phyloP scores from a whole-genome alignment of 1,140 invertebrate species.

The Heliconius congener region DNA sequence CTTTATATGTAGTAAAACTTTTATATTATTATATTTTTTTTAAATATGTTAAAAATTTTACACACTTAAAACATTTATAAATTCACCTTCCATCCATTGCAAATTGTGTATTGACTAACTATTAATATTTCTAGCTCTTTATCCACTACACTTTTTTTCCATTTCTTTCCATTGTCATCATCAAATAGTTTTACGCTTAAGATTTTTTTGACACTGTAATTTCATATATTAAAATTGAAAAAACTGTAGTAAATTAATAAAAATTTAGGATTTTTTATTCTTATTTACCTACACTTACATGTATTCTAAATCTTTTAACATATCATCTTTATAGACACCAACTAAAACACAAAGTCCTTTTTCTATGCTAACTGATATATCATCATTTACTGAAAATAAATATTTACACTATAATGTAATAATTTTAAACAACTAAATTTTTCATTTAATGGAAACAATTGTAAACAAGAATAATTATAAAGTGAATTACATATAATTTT shows the following conservation, averaged over 20 bases:
- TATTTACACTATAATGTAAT: not conserved
- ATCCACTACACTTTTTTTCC: slow-evolving; percentile 91
- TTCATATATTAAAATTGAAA: not conserved
- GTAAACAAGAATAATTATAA: not conserved
- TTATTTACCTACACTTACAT: slow-evolving; percentile 14
- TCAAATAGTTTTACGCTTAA: slow-evolving; percentile 25
- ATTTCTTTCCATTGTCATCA: slow-evolving; percentile 84
- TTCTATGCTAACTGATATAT: slow-evolving; percentile 21
- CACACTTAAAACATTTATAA: no score
- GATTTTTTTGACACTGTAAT: slow-evolving; percentile 32
- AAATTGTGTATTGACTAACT: slow-evolving; percentile 94
- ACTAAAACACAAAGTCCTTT: slow-evolving; percentile 15
- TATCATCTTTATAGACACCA: slow-evolving; percentile 24
- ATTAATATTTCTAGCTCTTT: slow-evolving; percentile 87
- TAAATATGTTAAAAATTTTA: no score
- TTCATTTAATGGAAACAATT: not conserved
- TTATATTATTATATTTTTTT: no score
- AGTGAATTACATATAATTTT: slow-evolving; percentile 22
- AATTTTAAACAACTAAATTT: not conserved
- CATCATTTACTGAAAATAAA: slow-evolving; percentile 24
- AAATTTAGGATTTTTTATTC: not conserved
- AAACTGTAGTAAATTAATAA: not conserved
- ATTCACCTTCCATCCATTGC: slow-evolving; percentile 88
- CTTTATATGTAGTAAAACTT: no score
- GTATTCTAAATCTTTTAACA: slow-evolving; percentile 24